phyloP scores from a whole-genome alignment of 1,140 invertebrate species.

The Rhagoletis zephyria region DNA sequence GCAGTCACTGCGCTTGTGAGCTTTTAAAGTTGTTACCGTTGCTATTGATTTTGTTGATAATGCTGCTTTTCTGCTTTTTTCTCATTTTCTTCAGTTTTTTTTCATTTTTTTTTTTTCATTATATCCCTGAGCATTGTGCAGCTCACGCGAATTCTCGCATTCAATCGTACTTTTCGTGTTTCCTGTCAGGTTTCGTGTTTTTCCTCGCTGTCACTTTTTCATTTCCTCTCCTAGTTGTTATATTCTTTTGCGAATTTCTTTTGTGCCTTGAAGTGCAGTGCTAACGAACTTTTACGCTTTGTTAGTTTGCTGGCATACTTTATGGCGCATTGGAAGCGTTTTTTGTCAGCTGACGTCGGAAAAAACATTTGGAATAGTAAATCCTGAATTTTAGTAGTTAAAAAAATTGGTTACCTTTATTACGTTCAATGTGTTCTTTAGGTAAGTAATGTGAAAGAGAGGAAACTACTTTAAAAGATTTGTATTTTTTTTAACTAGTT shows the following conservation, averaged over 20 bases:
- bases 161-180: constrained; percentile 27
- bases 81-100: background rate
- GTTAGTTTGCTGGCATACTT: constrained; percentile 36
- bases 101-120: background rate
- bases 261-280: background rate
- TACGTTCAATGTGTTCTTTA: no score
- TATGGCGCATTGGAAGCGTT: background rate
- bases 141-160: background rate
- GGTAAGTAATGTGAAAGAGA: background rate
- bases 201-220: constrained; percentile 8
- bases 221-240: constrained; percentile 2
- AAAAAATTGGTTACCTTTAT: no score
- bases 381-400: background rate
- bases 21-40: constrained; percentile 27
- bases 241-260: background rate
- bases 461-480: no score
- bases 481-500: no score
- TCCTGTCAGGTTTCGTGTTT: background rate
- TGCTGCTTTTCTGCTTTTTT: background rate
- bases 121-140: constrained; percentile 15
- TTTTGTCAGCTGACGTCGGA: background rate
- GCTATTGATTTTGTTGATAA: constrained; percentile 20
- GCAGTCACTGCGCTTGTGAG: background rate
- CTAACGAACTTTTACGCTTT: constrained; percentile 39
- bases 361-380: background rate